These are phyloP conservation scores for Pomatostomus ruficeps DNA, from an alignment of 2,113 vertebrate species.

Conservation along the genomic window DNA sequence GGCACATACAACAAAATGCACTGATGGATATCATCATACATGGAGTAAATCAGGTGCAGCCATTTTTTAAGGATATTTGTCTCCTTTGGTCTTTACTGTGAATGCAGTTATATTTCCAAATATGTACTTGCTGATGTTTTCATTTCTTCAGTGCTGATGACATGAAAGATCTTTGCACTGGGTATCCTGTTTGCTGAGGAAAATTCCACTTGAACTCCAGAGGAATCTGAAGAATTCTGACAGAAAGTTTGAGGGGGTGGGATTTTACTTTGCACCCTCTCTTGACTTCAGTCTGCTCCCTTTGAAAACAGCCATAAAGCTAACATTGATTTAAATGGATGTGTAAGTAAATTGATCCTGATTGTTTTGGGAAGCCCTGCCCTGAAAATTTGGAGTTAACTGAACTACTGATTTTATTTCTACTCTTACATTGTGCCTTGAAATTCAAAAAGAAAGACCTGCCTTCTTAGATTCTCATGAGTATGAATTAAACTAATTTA, in stretches of 20 bases:
- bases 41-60: not conserved
- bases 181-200: conserved; percentile 32
- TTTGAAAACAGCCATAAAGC: conserved; percentile 27
- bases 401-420: not conserved
- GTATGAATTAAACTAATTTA: not conserved
- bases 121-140: conserved; percentile 56
- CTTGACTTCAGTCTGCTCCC: not conserved
- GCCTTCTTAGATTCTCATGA: not conserved
- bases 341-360: not conserved
- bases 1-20: not conserved
- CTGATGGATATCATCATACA: not conserved
- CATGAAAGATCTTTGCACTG: conserved; percentile 37
- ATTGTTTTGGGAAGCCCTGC: not conserved
- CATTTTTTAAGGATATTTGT: not conserved
- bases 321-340: conserved; percentile 37
- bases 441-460: not conserved
- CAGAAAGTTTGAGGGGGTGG: conserved; percentile 28
- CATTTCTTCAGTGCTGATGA: conserved; percentile 21
- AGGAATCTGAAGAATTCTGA: conserved; percentile 55
- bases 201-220: conserved; percentile 59
- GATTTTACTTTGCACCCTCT: conserved; percentile 28
- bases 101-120: conserved; percentile 38
- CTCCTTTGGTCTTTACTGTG: not conserved
- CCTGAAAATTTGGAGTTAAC: not conserved
- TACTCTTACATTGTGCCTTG: not conserved